Conservation (phyloP, 2,113 vertebrate genomes). For the Silurus asotus region DNA sequence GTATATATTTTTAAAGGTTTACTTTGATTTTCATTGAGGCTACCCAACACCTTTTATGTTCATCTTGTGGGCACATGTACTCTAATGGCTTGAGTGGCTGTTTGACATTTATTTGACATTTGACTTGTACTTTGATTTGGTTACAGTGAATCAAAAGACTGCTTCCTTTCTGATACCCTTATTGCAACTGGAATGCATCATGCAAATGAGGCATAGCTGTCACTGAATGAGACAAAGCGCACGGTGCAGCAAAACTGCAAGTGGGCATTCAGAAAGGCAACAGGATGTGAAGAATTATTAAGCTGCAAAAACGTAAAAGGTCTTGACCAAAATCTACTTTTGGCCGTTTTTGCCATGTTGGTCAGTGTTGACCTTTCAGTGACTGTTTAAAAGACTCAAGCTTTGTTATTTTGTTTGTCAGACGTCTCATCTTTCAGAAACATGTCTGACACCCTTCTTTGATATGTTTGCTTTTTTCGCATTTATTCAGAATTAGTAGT, state of each 20-base stretch:
- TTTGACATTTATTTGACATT: neutral
- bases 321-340: no score
- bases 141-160: neutral
- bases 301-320: no score
- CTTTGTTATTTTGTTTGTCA: no score
- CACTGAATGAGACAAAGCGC: neutral
- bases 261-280: neutral
- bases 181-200: neutral
- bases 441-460: no score
- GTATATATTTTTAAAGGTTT: neutral
- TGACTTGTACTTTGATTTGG: neutral
- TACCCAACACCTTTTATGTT: neutral
- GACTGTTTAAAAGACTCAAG: no score
- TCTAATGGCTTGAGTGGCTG: no score
- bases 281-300: neutral
- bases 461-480: no score
- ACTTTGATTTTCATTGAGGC: neutral
- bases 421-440: no score
- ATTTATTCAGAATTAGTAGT: no score
- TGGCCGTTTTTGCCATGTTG: no score
- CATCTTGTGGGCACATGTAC: neutral
- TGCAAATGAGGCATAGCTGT: neutral
- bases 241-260: neutral
- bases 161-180: neutral
- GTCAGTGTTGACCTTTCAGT: no score